These are phyloP conservation scores for Sminthurides aquaticus DNA, from an alignment of 2,888 invertebrate species.

Conservation along the genomic window DNA sequence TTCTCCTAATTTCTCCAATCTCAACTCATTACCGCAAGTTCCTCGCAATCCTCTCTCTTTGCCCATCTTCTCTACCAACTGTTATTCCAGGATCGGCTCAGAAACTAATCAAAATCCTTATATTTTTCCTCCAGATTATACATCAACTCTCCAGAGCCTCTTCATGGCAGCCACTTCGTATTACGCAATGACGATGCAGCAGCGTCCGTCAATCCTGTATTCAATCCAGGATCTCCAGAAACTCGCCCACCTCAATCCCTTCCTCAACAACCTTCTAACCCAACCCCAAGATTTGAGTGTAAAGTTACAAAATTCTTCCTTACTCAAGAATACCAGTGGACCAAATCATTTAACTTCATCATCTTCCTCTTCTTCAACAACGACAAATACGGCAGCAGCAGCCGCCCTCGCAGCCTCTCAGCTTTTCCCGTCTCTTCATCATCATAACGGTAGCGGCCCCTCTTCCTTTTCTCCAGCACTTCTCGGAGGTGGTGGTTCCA, in stretches of 20 bases:
- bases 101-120: too few relatives aligned
- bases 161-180: slow-evolving; percentile 22
- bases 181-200: slow-evolving; percentile 21
- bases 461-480: slow-evolving; percentile 1
- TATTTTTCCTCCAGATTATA: slow-evolving; percentile 13
- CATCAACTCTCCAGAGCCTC: slow-evolving; percentile 19
- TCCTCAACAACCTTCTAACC: slow-evolving; percentile 15
- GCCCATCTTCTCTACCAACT: too few relatives aligned
- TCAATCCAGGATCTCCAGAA: slow-evolving; percentile 36
- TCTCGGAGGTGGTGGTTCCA: not conserved
- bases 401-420: not conserved
- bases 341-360: not conserved
- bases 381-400: not conserved
- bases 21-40: too few relatives aligned
- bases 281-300: slow-evolving; percentile 23
- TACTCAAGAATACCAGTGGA: slow-evolving; percentile 1
- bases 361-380: not conserved
- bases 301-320: slow-evolving; percentile 12
- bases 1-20: too few relatives aligned
- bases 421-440: not conserved
- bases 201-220: slow-evolving; percentile 25
- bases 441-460: not conserved
- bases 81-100: too few relatives aligned
- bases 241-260: slow-evolving; percentile 27
- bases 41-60: too few relatives aligned